Base-by-base conservation (phyloP, 2,113 vertebrate species). In the Nerophis lumbriciformis region DNA sequence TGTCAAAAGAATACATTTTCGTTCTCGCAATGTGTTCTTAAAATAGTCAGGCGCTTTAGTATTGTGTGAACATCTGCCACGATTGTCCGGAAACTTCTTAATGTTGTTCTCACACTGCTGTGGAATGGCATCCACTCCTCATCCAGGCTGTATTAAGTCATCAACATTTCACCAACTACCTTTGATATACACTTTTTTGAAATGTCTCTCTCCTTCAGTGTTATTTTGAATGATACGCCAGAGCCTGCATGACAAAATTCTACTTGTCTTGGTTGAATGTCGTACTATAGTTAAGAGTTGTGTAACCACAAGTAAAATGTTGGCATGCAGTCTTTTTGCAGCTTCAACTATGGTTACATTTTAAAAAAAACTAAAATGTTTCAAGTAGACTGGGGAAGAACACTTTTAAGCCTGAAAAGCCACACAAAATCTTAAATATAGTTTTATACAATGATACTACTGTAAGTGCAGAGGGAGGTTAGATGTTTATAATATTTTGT, bases 231-330 rank as follows among this genome's bases (percentile, higher is more conserved):
- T 39, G 38, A 39, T 51, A n/a, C n/a, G 21, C 50, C 15, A 21
- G 14, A 15, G 15, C 19, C 50, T 51, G 15, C 19, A 16, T 51
- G 50, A 19, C 50, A 4, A 39, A 39, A 39, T 5, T 8, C 72
- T 61, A 58, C 72, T 67, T 48, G 47, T 48, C 6, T 68, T 55
- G 72, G 66, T 52, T 66, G 63, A 65, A 12, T 45, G 72, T 35
- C 56, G 65, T 66, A 37, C 6, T 61, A n/a, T 71, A 63, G 73
- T 78, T 68, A 81, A 69, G 66, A 59, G 70, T 84, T 72, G 61
- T 64, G 76, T 73, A 79, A 83, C 69, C 56, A 13, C 39, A n/a
- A 66, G 9, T 59, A 8, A 69, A 60, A 73, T 63, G 63, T 66
- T 61, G 65, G 71, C 45, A 66, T 76, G 54, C 64, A 35, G 50